Conservation (phyloP, 2,113 vertebrate species). For the Nannobrachium achirus region DNA sequence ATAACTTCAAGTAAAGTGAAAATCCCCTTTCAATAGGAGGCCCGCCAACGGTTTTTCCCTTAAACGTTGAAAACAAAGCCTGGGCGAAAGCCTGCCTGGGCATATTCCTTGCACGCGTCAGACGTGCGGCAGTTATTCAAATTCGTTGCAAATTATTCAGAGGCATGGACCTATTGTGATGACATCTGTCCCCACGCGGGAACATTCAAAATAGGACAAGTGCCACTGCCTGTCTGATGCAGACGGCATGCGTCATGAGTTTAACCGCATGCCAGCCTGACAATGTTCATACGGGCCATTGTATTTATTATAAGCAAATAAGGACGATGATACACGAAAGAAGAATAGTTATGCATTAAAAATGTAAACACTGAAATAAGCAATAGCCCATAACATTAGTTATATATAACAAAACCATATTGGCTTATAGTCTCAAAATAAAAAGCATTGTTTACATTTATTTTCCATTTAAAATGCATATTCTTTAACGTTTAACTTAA, state of each 20-base stretch:
- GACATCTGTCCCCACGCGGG: constrained; percentile 77
- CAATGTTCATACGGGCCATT: background rate
- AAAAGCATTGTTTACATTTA: background rate
- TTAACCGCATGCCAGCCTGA: background rate
- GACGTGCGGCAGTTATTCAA: constrained; percentile 85
- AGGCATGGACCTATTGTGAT: constrained; percentile 63
- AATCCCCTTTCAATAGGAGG: constrained; percentile 54
- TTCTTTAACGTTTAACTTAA: background rate
- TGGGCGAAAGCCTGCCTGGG: constrained; percentile 66
- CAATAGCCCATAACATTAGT: too few species aligned
- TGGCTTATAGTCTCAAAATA: too few species aligned
- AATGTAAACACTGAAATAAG: too few species aligned
- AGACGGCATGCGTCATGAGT: too few species aligned
- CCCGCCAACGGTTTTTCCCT: constrained; percentile 65
- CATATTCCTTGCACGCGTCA: constrained; percentile 79
- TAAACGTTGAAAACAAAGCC: constrained; percentile 12
- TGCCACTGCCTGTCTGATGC: background rate
- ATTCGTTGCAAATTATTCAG: constrained; percentile 72
- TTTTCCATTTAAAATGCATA: background rate
- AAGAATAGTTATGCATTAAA: too few species aligned
- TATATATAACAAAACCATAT: too few species aligned
- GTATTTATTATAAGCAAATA: background rate
- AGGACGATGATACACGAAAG: too few species aligned
- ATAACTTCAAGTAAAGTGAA: constrained; percentile 23
- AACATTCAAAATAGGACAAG: constrained; percentile 61